Evolutionary conservation across 92 coral and sea anemone species (phyloP).

Genomic region (Phymanthus crucifer): DNA sequence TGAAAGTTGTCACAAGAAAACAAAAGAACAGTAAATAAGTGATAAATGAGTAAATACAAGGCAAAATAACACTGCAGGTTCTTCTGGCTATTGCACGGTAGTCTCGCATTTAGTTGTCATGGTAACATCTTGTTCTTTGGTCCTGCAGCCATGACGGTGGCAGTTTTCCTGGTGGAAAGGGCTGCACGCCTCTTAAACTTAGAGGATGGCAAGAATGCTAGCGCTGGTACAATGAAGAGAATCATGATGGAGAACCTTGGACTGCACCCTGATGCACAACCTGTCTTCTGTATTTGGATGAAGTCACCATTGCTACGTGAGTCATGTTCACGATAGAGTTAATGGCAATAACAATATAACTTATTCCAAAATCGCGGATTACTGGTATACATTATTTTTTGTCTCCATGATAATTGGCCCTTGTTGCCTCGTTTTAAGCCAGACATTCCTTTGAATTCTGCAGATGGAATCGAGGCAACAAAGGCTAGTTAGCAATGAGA

Average conservation of each 20-base stretch:
- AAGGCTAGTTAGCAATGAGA: no score
- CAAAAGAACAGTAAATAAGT: no score
- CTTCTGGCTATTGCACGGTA: no score
- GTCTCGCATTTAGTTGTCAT: background rate
- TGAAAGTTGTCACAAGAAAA: no score
- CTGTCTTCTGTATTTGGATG: conserved; percentile 96
- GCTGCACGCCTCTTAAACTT: conserved; percentile 87
- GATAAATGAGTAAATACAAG: no score
- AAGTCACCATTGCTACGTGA: conserved; percentile 90
- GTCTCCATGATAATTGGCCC: no score
- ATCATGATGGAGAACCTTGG: conserved; percentile 91
- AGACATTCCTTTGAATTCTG: no score
- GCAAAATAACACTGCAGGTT: no score
- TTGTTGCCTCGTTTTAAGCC: no score
- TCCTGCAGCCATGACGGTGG: conserved; percentile 80
- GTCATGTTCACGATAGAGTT: conserved; percentile 12
- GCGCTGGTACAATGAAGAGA: conserved; percentile 82
- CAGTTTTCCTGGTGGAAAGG: conserved; percentile 90
- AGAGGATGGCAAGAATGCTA: conserved; percentile 88
- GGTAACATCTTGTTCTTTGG: background rate
- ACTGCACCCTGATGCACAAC: conserved; percentile 66
- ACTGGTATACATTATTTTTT: background rate
- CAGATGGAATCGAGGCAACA: no score
- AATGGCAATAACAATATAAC: no score
- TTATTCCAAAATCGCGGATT: no score